Evolutionary conservation across 2,113 vertebrate genomes (phyloP).

Genomic region (Oryzias melastigma): DNA sequence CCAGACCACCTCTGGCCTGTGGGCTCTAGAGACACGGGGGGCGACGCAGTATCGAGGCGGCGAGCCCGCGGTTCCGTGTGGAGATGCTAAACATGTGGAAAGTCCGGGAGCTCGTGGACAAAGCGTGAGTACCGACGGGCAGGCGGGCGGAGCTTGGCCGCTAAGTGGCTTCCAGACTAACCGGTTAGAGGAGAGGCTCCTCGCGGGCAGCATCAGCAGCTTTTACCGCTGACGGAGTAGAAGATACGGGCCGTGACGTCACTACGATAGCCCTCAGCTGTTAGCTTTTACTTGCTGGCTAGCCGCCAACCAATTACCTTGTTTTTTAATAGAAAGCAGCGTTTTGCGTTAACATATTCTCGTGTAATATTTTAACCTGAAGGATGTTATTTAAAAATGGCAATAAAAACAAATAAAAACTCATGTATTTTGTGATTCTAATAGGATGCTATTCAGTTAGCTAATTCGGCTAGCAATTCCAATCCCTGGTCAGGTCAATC

Average conservation of each 20-base stretch:
- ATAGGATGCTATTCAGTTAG: slow-evolving; percentile 28
- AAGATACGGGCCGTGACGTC: slow-evolving; percentile 68
- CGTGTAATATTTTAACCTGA: fast-evolving
- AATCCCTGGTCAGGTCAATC: slow-evolving; percentile 2
- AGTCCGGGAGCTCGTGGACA: slow-evolving; percentile 96
- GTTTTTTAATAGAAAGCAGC: neutral
- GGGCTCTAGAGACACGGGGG: slow-evolving; percentile 52
- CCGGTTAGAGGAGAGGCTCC: slow-evolving; percentile 23
- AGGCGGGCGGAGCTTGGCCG: slow-evolving; percentile 19
- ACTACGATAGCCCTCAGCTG: slow-evolving; percentile 63
- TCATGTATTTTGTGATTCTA: neutral
- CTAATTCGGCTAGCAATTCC: slow-evolving; percentile 47
- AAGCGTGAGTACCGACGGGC: slow-evolving; percentile 88
- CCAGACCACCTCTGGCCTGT: slow-evolving; percentile 49
- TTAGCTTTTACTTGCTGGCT: slow-evolving; percentile 60
- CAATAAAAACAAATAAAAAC: neutral
- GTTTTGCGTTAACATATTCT: neutral
- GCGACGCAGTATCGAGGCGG: slow-evolving; percentile 62
- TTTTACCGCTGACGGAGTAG: slow-evolving; percentile 46
- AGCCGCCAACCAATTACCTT: slow-evolving; percentile 36
- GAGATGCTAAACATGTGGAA: slow-evolving; percentile 97
- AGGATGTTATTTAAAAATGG: neutral
- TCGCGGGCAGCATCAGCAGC: slow-evolving; percentile 51
- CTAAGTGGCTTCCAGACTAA: slow-evolving; percentile 24
- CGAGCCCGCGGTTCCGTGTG: slow-evolving; percentile 63